Evolutionary conservation across 2,888 invertebrate genomes (phyloP), one percentile per base, ranked within the genome.

Genomic region (Acanthoscelides obtectus): DNA sequence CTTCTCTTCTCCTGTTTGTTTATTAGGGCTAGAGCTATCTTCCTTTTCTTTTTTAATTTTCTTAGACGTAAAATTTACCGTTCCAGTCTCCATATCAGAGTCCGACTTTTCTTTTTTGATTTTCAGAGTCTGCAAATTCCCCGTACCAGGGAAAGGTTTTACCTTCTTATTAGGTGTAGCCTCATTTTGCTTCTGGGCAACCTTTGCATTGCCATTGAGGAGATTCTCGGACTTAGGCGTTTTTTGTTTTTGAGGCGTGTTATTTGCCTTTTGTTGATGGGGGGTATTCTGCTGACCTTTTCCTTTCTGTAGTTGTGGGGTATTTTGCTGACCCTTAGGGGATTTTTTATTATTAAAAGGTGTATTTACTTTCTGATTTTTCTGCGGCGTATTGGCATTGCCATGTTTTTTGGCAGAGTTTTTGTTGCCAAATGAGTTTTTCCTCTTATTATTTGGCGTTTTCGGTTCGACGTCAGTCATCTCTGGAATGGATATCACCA

Each of bases 381-480:
- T 71, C 20, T 70, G 8, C 45, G 45, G 45, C 45, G 45, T 65
- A 22, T 73, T 73, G 69, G 73, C 72, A 69, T 75, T 74, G 2
- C 70, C 4, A 72, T 78, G 77, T 1, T 79, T 79, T 71, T 79
- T 79, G 64, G 75, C 75, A 27, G 77, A 76, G 22, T 69, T 71
- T 64, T 74, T 68, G 67, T 74, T 76, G n/a, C 67, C 74, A 20
- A 63, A 69, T 22, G 73, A 21, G 68, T 73, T 76, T 72, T 76
- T 75, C 63, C 75, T 76, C 67, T 79, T 79, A 4, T 79, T 79
- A 4, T 71, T 73, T 68, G 75, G 76, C 25, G 74, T 75, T 69
- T 77, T 77, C 27, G 68, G 68, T 68, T 75, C 76, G 45, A 75
- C 75, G 69, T 78, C 76, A 64, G 74, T 73, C 77, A 78, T 78